These are phyloP conservation scores for Anorthoa munda DNA, from an alignment of 2,888 invertebrate species.

Conservation along the genomic window DNA sequence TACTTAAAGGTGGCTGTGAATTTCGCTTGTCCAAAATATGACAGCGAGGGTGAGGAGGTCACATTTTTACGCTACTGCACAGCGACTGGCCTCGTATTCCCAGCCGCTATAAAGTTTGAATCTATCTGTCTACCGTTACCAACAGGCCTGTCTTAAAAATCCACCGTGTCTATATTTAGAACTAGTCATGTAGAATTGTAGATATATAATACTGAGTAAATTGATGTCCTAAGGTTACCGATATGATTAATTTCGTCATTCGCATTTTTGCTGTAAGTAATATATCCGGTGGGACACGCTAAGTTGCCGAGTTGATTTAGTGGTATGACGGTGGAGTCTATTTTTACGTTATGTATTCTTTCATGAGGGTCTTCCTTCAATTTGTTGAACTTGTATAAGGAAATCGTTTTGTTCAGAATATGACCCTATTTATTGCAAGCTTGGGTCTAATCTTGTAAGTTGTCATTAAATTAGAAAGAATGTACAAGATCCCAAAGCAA, in stretches of 20 bases:
- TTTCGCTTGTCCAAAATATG: no score
- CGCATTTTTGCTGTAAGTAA: conserved; percentile 11
- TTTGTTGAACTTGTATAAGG: neutral
- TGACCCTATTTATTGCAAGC: no score
- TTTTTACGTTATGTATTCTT: conserved; percentile 5
- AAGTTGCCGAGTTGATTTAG: conserved; percentile 31
- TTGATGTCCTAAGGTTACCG: conserved; percentile 11
- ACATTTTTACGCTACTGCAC: no score
- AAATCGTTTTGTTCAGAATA: no score
- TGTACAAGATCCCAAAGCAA: no score
- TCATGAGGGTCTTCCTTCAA: neutral
- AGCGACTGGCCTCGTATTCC: no score
- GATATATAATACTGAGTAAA: conserved; percentile 20
- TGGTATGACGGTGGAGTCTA: neutral
- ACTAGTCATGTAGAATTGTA: neutral
- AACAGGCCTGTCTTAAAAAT: neutral
- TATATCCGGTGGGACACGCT: conserved; percentile 40
- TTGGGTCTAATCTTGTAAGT: no score
- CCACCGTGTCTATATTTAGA: neutral
- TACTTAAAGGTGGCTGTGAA: no score
- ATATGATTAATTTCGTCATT: conserved; percentile 46
- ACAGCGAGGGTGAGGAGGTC: no score
- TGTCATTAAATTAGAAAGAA: no score
- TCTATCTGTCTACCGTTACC: no score
- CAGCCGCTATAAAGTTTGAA: no score